Percentiles rank a stretch among this genome's conserved stretches.
phyloP scores from a whole-genome alignment of 1,140 invertebrate species.

The Trialeurodes vaporariorum region DNA sequence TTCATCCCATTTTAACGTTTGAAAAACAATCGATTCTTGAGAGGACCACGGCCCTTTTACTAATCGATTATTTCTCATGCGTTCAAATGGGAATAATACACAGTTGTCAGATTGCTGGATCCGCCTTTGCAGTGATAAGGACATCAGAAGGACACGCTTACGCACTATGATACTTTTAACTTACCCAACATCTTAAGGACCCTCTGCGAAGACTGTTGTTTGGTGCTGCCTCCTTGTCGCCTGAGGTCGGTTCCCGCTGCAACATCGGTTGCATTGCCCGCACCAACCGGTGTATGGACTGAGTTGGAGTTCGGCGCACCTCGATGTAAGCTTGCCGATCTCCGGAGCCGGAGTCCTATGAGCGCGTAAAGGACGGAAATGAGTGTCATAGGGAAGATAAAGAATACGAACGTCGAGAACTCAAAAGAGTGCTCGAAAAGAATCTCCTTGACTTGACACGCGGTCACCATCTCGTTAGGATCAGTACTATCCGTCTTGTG shows the following conservation, averaged over 20 bases:
- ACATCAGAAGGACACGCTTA: no score
- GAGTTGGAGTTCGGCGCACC: conserved; percentile 17
- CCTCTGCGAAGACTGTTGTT: conserved; percentile 21
- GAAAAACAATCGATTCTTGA: no score
- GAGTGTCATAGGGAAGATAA: conserved; percentile 72
- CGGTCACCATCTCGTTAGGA: conserved; percentile 15
- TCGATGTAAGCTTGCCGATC: conserved; percentile 42
- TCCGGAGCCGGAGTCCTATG: conserved; percentile 61
- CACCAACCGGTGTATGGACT: conserved; percentile 12
- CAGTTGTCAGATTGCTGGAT: no score
- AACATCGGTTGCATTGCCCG: neutral
- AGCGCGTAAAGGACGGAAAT: conserved; percentile 72
- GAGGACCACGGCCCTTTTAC: no score
- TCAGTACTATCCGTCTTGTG: neutral
- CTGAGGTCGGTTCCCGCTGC: conserved; percentile 2
- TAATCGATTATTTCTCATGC: no score
- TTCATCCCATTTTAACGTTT: no score
- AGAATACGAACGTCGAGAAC: conserved; percentile 74
- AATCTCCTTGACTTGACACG: neutral
- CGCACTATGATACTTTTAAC: no score
- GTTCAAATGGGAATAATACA: no score
- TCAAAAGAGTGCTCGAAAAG: conserved; percentile 57
- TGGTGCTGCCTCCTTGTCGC: conserved; percentile 7
- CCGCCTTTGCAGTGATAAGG: no score
- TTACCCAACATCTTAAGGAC: conserved; percentile 29